Evolutionary conservation across 2,888 invertebrate genomes (phyloP), one percentile per base, ranked within the genome.

Genomic region (Lithophane semibrunnea): DNA sequence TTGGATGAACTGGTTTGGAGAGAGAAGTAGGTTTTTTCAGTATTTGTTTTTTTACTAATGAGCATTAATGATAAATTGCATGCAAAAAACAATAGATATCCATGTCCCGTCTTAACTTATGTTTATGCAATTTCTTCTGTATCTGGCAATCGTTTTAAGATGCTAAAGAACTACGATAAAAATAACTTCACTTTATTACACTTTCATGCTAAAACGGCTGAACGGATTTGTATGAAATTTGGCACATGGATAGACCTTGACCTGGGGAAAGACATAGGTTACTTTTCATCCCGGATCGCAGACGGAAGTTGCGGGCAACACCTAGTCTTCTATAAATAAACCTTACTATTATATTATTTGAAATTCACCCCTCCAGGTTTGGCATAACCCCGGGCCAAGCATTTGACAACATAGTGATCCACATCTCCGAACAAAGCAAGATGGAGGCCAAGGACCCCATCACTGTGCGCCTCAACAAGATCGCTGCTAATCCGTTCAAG

Each of bases 1-100:
- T 95, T 99, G 84, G 99, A 99, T 92, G 99, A 99, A 91, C 94
- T 99, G 29, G 98, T 98, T 18, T 99, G 99, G 99, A 97, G 99
- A 77, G 99, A 99, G 92, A 95, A 93, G 96, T 96, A 70, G 90
- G 92, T 16, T 24, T 65, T 24, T n/a, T 9, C 13, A 12, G 21
- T 21, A 37, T 64, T 44, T 42, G 0, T n/a, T 44, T 29, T 63
- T 18, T 52, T 18, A 52, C 18, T 52, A 52, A 52, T 52, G 52
- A 18, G 52, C 52, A 52, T 8, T 52, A 37, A 52, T 52, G 52
- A 5, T 13, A 49, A 49, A 18, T 49, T 16, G 49, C 49, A 49
- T 13, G 49, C 5, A 5, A 56, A n/a, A 58, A 37, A 29, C 18
- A 29, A 61, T 37, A 29, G 29, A 10, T 29, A 29, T n/a, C 3